These are phyloP conservation scores for Eolophus roseicapilla DNA, from an alignment of 2,113 vertebrate genomes.

Conservation along the genomic window DNA sequence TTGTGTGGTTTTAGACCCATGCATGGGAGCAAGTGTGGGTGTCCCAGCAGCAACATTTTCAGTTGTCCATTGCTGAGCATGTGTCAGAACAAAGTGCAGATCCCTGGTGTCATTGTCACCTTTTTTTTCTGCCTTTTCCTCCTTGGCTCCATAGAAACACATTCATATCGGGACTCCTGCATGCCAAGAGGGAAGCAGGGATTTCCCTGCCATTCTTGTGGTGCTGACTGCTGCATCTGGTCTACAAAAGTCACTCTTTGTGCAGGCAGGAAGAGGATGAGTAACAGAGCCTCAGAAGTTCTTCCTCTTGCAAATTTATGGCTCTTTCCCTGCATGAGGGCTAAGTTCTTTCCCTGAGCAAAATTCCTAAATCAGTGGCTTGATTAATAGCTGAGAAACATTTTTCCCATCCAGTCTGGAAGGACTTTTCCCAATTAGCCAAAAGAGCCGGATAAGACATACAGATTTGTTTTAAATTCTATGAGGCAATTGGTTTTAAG, in stretches of 20 bases:
- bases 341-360: constrained; percentile 54
- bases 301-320: constrained; percentile 45
- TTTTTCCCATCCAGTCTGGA: neutral
- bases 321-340: neutral
- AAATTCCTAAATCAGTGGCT: constrained; percentile 45
- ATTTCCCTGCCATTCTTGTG: neutral
- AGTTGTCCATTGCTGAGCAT: fast-evolving
- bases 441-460: neutral
- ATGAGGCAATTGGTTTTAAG: neutral
- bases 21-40: fast-evolving
- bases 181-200: neutral
- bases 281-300: constrained; percentile 24
- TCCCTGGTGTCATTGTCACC: neutral
- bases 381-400: constrained; percentile 57
- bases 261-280: constrained; percentile 44
- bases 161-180: neutral
- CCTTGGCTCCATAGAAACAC: neutral
- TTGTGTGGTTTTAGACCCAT: neutral
- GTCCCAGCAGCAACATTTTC: neutral
- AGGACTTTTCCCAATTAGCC: constrained; percentile 16
- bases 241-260: constrained; percentile 13
- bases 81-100: neutral
- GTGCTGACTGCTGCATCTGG: constrained; percentile 14
- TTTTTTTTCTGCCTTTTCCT: neutral
- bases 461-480: neutral